These are phyloP conservation scores for Sinocyclocheilus anophthalmus DNA, from an alignment of 2,113 vertebrate genomes.

Conservation along the genomic window DNA sequence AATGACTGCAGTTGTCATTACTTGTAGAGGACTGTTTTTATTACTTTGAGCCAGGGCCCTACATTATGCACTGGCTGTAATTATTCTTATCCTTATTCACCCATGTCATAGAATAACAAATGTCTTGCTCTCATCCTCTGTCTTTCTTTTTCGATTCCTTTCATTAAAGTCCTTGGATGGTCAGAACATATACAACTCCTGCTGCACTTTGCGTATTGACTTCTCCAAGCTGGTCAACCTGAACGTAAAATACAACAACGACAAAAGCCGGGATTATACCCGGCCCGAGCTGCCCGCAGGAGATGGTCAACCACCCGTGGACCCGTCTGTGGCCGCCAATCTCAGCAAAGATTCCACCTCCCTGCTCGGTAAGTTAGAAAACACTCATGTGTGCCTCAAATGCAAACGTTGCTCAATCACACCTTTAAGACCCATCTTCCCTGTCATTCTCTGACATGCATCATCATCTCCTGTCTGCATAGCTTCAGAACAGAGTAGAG, in stretches of 20 bases:
- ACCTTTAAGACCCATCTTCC: no score
- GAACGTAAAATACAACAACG: constrained; percentile 99
- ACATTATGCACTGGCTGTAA: constrained; percentile 11
- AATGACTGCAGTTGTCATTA: constrained; percentile 36
- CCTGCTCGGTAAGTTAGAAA: constrained; percentile 82
- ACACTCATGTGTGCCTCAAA: background rate
- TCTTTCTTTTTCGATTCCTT: constrained; percentile 46
- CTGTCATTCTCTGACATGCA: no score
- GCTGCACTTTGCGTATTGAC: constrained; percentile 97
- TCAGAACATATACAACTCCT: constrained; percentile 99
- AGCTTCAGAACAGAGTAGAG: no score
- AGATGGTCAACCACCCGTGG: constrained; percentile 87
- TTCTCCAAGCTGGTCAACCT: constrained; percentile 99
- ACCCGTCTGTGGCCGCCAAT: constrained; percentile 84
- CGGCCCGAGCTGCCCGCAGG: constrained; percentile 95
- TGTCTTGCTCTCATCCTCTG: background rate
- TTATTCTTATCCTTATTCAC: constrained; percentile 12
- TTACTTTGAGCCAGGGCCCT: constrained; percentile 28
- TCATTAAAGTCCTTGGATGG: constrained; percentile 88
- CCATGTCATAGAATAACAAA: constrained; percentile 11
- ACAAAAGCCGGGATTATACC: constrained; percentile 98
- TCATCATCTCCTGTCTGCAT: no score
- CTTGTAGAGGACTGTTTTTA: constrained; percentile 33
- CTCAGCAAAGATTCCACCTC: constrained; percentile 92
- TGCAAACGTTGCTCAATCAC: background rate